Conservation (phyloP, 2,113 vertebrate species). For the Platysteira castanea region DNA sequence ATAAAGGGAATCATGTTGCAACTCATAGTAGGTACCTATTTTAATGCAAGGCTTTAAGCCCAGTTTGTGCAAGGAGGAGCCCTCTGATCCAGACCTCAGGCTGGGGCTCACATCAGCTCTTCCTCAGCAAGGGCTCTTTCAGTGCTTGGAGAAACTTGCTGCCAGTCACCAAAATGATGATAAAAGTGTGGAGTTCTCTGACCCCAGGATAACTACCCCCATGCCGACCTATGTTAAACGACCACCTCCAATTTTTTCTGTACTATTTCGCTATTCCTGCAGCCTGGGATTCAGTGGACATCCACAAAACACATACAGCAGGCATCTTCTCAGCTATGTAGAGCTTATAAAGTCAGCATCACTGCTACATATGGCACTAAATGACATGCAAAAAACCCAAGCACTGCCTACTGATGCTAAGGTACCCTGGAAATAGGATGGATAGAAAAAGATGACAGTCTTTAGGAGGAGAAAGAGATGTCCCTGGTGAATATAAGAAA, state of each 20-base stretch:
- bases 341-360: background rate
- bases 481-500: background rate
- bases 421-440: background rate
- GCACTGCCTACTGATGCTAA: background rate
- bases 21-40: background rate
- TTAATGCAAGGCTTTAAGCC: background rate
- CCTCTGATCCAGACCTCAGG: background rate
- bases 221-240: background rate
- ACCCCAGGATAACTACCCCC: background rate
- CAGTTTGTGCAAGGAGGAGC: background rate
- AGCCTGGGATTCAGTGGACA: background rate
- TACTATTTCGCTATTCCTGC: background rate
- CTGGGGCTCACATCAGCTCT: background rate
- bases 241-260: background rate
- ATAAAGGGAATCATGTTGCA: background rate
- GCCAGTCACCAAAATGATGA: background rate
- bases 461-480: background rate
- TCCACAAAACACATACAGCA: background rate
- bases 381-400: background rate
- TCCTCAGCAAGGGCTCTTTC: background rate
- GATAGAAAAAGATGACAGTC: background rate
- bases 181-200: background rate
- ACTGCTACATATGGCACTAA: background rate
- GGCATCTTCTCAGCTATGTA: background rate
- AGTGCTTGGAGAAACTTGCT: background rate